Conservation (phyloP, 2,888 invertebrate species). For the Hydrotaea diabolus region DNA sequence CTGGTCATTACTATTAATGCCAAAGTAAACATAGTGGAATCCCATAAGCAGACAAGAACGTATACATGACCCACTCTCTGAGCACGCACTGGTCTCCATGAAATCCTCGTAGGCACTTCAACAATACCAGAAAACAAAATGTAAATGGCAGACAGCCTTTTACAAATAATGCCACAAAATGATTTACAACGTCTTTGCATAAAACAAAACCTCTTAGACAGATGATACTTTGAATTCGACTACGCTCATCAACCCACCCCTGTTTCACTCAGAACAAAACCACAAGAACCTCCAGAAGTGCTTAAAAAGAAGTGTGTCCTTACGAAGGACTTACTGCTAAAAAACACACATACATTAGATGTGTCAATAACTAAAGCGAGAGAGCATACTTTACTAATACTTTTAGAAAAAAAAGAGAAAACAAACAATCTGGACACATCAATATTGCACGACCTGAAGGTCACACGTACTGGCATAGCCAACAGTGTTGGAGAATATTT, state of each 20-base stretch:
- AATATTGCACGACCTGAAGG: too few relatives aligned
- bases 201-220: conserved; percentile 15
- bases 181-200: conserved; percentile 14
- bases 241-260: too few relatives aligned
- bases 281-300: not conserved
- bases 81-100: too few relatives aligned
- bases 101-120: not conserved
- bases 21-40: too few relatives aligned
- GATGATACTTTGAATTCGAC: not conserved
- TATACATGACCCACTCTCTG: too few relatives aligned
- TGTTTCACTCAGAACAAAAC: too few relatives aligned
- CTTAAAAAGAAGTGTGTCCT: not conserved
- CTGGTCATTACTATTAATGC: too few relatives aligned
- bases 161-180: conserved; percentile 9
- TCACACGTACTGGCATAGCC: too few relatives aligned
- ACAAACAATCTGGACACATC: not conserved
- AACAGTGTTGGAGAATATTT: too few relatives aligned
- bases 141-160: not conserved
- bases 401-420: not conserved
- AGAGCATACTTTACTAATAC: not conserved
- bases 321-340: not conserved
- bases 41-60: too few relatives aligned
- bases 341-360: not conserved
- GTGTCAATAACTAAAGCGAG: not conserved
- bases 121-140: not conserved